Evolutionary conservation across 2,888 invertebrate genomes (phyloP).

Genomic region (Volucella bombylans): DNA sequence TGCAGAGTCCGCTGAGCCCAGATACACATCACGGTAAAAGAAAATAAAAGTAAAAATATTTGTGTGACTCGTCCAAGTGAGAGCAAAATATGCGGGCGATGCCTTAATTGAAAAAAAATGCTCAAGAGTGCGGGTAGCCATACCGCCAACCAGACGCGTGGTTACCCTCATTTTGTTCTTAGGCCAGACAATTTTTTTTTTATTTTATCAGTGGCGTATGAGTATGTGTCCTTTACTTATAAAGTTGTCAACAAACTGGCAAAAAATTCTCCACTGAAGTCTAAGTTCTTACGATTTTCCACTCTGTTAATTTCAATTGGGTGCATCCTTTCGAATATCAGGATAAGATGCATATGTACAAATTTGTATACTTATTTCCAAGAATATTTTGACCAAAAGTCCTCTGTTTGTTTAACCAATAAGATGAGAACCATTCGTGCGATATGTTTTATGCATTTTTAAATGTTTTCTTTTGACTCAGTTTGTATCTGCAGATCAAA

Average conservation of each 20-base stretch:
- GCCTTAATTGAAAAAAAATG: slow-evolving; percentile 70
- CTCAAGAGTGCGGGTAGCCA: slow-evolving; percentile 46
- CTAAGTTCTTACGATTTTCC: slow-evolving; percentile 29
- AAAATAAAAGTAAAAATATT: slow-evolving; percentile 56
- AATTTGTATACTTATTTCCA: neutral
- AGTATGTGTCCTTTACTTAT: neutral
- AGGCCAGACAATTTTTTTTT: slow-evolving; percentile 17
- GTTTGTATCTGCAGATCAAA: slow-evolving; percentile 44
- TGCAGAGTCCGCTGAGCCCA: slow-evolving; percentile 51
- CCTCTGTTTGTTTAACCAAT: slow-evolving; percentile 42
- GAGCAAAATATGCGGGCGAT: slow-evolving; percentile 64
- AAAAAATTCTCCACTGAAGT: neutral
- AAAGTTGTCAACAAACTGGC: neutral
- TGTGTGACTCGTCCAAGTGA: slow-evolving; percentile 53
- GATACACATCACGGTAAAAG: slow-evolving; percentile 43
- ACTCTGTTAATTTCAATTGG: slow-evolving; percentile 48
- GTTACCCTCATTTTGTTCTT: slow-evolving; percentile 11
- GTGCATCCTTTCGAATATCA: slow-evolving; percentile 25
- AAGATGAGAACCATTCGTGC: slow-evolving; percentile 59
- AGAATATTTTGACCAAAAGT: slow-evolving; percentile 41
- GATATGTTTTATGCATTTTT: slow-evolving; percentile 41
- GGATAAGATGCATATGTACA: slow-evolving; percentile 1
- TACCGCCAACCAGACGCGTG: slow-evolving; percentile 5
- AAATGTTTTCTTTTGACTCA: neutral
- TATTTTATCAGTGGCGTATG: slow-evolving; percentile 16